Evolutionary conservation across 2,113 vertebrate genomes (phyloP).

Genomic region (Chrysemys picta): DNA sequence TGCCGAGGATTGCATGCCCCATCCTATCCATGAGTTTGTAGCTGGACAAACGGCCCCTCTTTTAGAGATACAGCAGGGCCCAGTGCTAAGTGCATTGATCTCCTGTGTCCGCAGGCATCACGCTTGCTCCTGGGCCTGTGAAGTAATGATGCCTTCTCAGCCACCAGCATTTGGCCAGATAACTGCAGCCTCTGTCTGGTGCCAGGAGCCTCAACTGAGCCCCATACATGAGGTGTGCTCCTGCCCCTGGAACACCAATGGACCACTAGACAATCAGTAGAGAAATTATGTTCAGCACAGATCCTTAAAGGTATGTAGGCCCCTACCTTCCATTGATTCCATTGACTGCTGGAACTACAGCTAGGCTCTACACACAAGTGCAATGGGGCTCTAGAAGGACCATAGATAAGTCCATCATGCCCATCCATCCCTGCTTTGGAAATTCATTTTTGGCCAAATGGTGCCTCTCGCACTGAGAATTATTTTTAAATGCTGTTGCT

Average conservation of each 20-base stretch:
- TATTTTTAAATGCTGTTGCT: not conserved
- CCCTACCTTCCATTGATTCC: not conserved
- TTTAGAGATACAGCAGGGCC: not conserved
- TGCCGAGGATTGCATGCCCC: not conserved
- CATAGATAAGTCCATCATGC: not conserved
- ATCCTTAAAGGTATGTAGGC: not conserved
- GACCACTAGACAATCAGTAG: not conserved
- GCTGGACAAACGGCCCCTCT: not conserved
- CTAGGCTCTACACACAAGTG: not conserved
- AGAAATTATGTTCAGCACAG: not conserved
- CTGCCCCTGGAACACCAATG: not conserved
- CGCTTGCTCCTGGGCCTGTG: not conserved
- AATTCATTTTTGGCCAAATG: not conserved
- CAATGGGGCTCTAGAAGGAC: not conserved
- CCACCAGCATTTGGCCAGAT: not conserved
- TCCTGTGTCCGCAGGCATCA: not conserved
- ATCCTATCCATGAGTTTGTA: not conserved
- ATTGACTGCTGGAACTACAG: not conserved
- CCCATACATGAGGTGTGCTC: not conserved
- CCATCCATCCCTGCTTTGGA: not conserved
- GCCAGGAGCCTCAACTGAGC: not conserved
- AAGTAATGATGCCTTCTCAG: not conserved
- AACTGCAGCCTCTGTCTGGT: not conserved
- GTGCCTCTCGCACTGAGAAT: not conserved
- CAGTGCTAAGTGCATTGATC: not conserved